These are phyloP conservation scores for Drosophila nebulosa DNA, from an alignment of 1,140 invertebrate species.

Conservation along the genomic window DNA sequence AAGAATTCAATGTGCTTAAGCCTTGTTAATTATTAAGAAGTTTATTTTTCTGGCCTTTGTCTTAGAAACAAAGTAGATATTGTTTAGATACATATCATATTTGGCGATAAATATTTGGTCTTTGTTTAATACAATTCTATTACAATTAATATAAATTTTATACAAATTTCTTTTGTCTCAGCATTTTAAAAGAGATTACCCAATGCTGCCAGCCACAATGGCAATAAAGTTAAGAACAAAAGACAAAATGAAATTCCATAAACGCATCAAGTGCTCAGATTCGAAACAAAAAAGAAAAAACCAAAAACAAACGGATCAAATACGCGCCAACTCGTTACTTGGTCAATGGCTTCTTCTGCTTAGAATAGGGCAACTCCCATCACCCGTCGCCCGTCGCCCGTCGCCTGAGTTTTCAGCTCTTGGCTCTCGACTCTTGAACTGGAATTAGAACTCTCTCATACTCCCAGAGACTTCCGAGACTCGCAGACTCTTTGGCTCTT, in stretches of 20 bases:
- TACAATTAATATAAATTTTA: no score
- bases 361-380: constrained; percentile 22
- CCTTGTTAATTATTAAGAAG: no score
- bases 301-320: constrained; percentile 4
- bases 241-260: background rate
- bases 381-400: background rate
- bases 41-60: no score
- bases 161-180: no score
- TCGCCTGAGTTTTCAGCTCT: background rate
- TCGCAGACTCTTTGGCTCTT: constrained; percentile 1
- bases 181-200: background rate
- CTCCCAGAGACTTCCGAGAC: constrained; percentile 11
- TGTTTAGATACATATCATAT: no score
- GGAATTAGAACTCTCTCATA: no score
- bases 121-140: no score
- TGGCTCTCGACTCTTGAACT: background rate
- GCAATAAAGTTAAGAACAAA: background rate
- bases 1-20: no score
- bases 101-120: no score
- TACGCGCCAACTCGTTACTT: constrained; percentile 49
- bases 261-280: background rate
- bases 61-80: no score
- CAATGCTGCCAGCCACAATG: background rate
- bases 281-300: background rate
- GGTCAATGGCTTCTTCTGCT: constrained; percentile 63